A percentile compares a stretch with the other conserved stretches of the same genome.
Conservation (phyloP, 2,888 invertebrate genomes). For the Lampropteryx suffumata region DNA sequence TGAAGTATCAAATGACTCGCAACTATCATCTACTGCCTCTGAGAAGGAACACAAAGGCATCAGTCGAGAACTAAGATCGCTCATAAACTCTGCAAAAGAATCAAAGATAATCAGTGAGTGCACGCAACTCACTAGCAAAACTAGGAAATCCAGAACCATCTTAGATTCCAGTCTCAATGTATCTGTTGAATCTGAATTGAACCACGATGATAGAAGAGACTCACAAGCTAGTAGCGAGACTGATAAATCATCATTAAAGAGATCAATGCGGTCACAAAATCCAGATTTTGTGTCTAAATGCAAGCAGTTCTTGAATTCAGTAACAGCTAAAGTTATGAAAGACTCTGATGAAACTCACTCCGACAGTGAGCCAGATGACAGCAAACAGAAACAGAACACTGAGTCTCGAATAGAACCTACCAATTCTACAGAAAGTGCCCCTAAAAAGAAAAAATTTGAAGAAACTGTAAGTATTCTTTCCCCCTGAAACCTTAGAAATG, state of each 20-base stretch:
- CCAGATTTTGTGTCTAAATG: constrained; percentile 85
- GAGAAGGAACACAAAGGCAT: constrained; percentile 73
- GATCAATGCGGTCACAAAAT: constrained; percentile 85
- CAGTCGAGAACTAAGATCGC: constrained; percentile 83
- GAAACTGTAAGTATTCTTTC: constrained; percentile 36
- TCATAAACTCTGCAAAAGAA: constrained; percentile 86
- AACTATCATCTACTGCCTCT: constrained; percentile 49
- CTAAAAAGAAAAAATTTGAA: constrained; percentile 47
- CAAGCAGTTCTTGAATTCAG: constrained; percentile 82
- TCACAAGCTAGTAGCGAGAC: constrained; percentile 65
- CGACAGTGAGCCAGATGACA: constrained; percentile 44
- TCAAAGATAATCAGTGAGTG: constrained; percentile 85
- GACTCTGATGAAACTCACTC: constrained; percentile 57
- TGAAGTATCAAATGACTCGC: constrained; percentile 60
- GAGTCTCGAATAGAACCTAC: constrained; percentile 39
- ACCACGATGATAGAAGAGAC: constrained; percentile 55
- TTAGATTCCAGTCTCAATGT: constrained; percentile 74
- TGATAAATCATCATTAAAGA: constrained; percentile 57
- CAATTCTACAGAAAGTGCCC: constrained; percentile 35
- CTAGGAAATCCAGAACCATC: constrained; percentile 68
- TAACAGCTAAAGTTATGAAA: constrained; percentile 64
- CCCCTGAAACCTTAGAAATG: background rate
- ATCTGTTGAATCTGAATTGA: constrained; percentile 60
- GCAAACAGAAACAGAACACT: constrained; percentile 37
- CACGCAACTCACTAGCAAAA: constrained; percentile 78